These are phyloP conservation scores for Tor tambroides DNA, from an alignment of 2,113 vertebrate species.

Conservation along the genomic window DNA sequence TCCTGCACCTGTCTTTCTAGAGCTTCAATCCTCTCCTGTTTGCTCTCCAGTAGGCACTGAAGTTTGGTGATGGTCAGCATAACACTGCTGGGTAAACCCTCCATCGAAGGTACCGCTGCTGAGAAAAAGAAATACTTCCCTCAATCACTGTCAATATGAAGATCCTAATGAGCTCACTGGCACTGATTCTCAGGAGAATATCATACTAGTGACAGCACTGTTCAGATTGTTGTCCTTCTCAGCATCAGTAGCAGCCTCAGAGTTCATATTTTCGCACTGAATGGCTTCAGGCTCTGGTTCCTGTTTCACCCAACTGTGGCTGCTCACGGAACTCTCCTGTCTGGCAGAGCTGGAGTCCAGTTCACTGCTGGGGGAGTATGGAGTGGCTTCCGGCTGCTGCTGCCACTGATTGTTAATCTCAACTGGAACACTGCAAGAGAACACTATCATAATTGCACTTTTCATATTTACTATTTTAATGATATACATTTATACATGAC, in stretches of 20 bases:
- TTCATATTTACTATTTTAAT: not conserved
- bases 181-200: not conserved
- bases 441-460: not conserved
- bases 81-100: conserved; percentile 68
- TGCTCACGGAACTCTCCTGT: conserved; percentile 64
- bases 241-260: conserved; percentile 56
- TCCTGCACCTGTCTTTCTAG: conserved; percentile 77
- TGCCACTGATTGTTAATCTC: conserved; percentile 70
- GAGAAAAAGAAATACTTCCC: not conserved
- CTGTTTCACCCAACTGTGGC: conserved; percentile 71
- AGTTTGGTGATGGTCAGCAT: conserved; percentile 77
- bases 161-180: not conserved
- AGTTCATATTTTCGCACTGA: conserved; percentile 44
- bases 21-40: conserved; percentile 71
- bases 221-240: conserved; percentile 76
- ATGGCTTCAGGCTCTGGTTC: conserved; percentile 68
- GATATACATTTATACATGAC: not conserved
- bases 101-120: conserved; percentile 59
- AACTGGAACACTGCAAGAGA: conserved; percentile 41
- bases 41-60: conserved; percentile 76
- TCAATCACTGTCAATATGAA: not conserved
- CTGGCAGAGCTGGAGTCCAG: conserved; percentile 75
- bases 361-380: conserved; percentile 70
- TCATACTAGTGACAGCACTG: conserved; percentile 73
- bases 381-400: conserved; percentile 69